Percentiles rank a stretch among this genome's conserved stretches.
phyloP scores from a whole-genome alignment of 2,797 vertebrate species.

The Sphaeramia orbicularis region DNA sequence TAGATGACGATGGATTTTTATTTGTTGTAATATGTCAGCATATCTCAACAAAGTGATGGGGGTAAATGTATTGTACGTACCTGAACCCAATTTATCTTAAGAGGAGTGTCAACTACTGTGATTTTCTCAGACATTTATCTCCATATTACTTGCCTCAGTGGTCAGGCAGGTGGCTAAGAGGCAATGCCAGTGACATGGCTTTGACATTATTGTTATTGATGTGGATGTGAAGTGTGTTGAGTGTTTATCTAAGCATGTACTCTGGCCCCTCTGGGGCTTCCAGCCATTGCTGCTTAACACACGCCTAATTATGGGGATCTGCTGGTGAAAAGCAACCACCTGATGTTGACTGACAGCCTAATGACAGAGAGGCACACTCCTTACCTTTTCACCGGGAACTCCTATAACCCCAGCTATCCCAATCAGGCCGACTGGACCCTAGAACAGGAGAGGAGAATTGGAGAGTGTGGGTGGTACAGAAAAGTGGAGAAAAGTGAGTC shows the following conservation, averaged over 20 bases:
- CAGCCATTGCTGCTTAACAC: slow-evolving; percentile 56
- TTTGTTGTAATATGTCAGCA: slow-evolving; percentile 7
- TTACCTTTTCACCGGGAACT: slow-evolving; percentile 94
- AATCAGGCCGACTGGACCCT: slow-evolving; percentile 90
- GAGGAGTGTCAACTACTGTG: neutral
- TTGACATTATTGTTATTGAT: slow-evolving; percentile 58
- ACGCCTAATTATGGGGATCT: slow-evolving; percentile 75
- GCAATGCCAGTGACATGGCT: slow-evolving; percentile 16
- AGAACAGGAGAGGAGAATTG: slow-evolving; percentile 31
- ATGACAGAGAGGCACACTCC: slow-evolving; percentile 68
- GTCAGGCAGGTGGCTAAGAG: neutral
- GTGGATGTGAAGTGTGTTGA: slow-evolving; percentile 57
- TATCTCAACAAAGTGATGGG: neutral
- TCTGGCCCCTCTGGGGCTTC: slow-evolving; percentile 38
- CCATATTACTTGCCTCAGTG: neutral
- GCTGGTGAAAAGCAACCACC: slow-evolving; percentile 51
- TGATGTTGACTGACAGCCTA: slow-evolving; percentile 78
- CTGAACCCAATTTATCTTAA: slow-evolving; percentile 8
- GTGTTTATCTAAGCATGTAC: slow-evolving; percentile 62
- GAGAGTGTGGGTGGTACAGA: slow-evolving; percentile 3
- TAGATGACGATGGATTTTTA: neutral
- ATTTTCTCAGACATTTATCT: slow-evolving; percentile 1
- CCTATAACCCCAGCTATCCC: slow-evolving; percentile 89
- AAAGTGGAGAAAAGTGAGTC: slow-evolving; percentile 31
- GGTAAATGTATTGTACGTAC: too few species aligned